Evolutionary conservation across 2,888 invertebrate genomes (phyloP), one percentile per base, ranked within the genome.

Genomic region (Acleris holmiana): DNA sequence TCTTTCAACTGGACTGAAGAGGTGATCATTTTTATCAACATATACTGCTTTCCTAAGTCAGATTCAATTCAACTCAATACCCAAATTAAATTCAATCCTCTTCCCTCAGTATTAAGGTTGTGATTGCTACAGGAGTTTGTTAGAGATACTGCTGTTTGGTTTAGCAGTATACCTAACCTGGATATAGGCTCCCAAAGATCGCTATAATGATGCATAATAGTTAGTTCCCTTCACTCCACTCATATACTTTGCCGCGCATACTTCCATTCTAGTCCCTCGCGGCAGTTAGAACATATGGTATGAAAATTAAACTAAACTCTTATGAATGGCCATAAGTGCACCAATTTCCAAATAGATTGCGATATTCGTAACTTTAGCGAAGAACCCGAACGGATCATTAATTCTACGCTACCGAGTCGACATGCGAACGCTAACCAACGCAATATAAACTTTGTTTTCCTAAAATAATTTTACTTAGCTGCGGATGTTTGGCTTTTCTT

Each of bases 361-460:
- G 58, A 58, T 58, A 40, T 57, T 19, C 47, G 47, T 58, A 64
- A 64, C 58, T 58, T 18, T 53, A 53, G 58, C 6, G 53, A 53
- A 64, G 64, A 59, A 64, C 63, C 48, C 29, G 58, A 65, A 59
- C 35, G 48, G 49, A 41, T 10, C 18, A 15, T 63, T 58, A 58
- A 58, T 64, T 72, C 72, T 76, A 75, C 69, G 72, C 73, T 77
- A 71, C 66, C 66, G 70, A 74, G 68, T 71, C 72, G 71, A 72
- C 61, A 59, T 63, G 70, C 65, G 61, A 68, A 71, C 54, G 60
- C 53, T 29, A 61, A 71, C 63, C 59, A 65, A 68, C 62, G 64
- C 63, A 69, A 71, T 71, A 68, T 65, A 70, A 71, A 68, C 69
- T 71, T 67, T 71, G 70, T 65, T 60, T 53, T 61, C 50, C 69